Evolutionary conservation across 2,797 vertebrate species (phyloP), one percentile per base, ranked within the genome.

Genomic region (Coregonus sp.): DNA sequence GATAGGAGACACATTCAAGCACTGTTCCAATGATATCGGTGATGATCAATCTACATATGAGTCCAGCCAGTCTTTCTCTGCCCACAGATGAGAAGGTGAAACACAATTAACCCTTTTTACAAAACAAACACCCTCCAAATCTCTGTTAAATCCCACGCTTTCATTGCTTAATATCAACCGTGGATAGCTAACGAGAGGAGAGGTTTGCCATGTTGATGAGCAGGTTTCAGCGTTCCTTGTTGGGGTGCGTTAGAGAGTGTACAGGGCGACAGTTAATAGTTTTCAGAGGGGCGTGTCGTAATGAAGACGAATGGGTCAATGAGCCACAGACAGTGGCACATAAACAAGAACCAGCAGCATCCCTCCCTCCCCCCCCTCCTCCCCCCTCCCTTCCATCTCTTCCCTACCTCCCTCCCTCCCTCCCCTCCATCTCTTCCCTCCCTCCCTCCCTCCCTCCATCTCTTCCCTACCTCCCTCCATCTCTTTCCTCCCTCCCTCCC

Each of bases 271-370:
- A 83, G 83, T 87, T 91, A 91, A 91, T 90, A 86, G 82, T 89
- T 85, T 85, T 88, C 87, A 85, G 78, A 82, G 81, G 78, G 83
- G 78, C 82, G 79, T n/a, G 6, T 89, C 0, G 3, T 3, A 91
- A 93, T 90, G 87, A 92, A 92, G 90, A 93, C 16, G 82, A 92
- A 92, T 88, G 82, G 89, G 88, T 91, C 89, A 90, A 88, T 90
- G 83, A 87, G 84, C 72, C 80, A 71, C 82, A 84, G 86, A 90
- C 84, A 88, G 85, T 83, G 84, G 81, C 73, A 80, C 81, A 86
- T 88, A 87, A 90, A 91, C 85, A 90, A 89, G 66, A 88, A 59
- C 67, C 12, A 11, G 18, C 56, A 20, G 18, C 47, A 51, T 31
- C 54, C 75, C 65, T 77, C 74, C 66, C 74, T 29, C 76, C 69